phyloP scores from a whole-genome alignment of 2,797 vertebrate species.

The Coracias cyanogaster region DNA sequence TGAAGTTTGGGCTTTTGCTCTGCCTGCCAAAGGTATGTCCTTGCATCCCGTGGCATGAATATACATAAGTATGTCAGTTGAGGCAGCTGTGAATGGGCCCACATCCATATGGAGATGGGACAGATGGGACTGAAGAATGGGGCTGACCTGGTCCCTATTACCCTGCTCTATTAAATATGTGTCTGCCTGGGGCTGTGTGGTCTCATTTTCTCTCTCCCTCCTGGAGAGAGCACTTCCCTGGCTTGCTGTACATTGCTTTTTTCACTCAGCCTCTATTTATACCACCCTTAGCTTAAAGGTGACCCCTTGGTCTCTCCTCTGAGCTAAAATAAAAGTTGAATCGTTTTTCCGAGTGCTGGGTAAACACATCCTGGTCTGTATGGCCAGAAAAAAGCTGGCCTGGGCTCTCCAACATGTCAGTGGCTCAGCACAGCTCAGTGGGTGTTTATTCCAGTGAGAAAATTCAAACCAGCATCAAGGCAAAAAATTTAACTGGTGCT shows the following conservation, averaged over 20 bases:
- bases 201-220: background rate
- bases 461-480: conserved; percentile 10
- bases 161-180: background rate
- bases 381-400: background rate
- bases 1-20: background rate
- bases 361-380: background rate
- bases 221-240: background rate
- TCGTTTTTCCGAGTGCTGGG: background rate
- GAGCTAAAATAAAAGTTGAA: conserved; percentile 40
- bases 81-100: background rate
- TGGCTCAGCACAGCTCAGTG: background rate
- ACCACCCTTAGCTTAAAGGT: conserved; percentile 28
- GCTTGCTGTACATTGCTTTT: background rate
- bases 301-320: conserved; percentile 18
- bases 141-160: background rate
- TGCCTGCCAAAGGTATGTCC: background rate
- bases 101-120: background rate
- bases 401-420: background rate
- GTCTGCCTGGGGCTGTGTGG: background rate
- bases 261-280: conserved; percentile 18
- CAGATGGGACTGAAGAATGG: background rate
- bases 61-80: background rate
- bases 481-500: background rate
- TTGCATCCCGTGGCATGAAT: background rate
- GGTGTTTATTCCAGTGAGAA: background rate